Percentiles rank a stretch among this genome's conserved stretches.
Evolutionary conservation across 1,140 invertebrate species (phyloP).

Genomic region (Varroa destructor): DNA sequence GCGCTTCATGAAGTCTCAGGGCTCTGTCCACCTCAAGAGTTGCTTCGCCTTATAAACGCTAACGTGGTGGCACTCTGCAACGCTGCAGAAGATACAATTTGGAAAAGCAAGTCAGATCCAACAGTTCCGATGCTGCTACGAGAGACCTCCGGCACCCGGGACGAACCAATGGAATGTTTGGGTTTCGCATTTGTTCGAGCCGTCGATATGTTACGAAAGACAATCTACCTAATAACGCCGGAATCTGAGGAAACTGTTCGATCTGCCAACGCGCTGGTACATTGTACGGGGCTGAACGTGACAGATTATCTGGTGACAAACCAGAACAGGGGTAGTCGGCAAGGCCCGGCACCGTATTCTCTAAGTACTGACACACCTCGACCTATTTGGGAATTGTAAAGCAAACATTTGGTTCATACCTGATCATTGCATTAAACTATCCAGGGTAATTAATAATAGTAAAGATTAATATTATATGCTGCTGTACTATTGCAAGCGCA

Average conservation of each 20-base stretch:
- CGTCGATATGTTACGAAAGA: background rate
- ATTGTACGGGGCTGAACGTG: too few species aligned
- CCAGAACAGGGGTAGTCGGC: too few species aligned
- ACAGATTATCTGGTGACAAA: too few species aligned
- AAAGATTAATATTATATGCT: too few species aligned
- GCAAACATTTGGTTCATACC: too few species aligned
- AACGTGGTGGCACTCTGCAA: slow-evolving; percentile 14
- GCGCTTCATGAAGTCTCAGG: slow-evolving; percentile 8
- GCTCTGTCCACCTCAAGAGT: background rate
- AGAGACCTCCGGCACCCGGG: too few species aligned
- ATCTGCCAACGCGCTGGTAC: slow-evolving; percentile 13
- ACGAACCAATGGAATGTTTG: slow-evolving; percentile 8
- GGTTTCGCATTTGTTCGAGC: slow-evolving; percentile 8
- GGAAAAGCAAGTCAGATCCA: slow-evolving; percentile 11
- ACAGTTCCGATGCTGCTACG: background rate
- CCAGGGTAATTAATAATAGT: too few species aligned
- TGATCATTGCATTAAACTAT: too few species aligned
- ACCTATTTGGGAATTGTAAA: too few species aligned
- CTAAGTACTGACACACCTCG: too few species aligned
- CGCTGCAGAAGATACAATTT: background rate
- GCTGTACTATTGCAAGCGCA: too few species aligned
- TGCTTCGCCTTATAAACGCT: slow-evolving; percentile 8
- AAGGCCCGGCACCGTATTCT: too few species aligned
- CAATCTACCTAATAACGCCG: background rate
- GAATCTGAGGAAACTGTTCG: background rate